phyloP scores from a whole-genome alignment of 2,797 vertebrate species.

The Mionectes olivaceus region DNA sequence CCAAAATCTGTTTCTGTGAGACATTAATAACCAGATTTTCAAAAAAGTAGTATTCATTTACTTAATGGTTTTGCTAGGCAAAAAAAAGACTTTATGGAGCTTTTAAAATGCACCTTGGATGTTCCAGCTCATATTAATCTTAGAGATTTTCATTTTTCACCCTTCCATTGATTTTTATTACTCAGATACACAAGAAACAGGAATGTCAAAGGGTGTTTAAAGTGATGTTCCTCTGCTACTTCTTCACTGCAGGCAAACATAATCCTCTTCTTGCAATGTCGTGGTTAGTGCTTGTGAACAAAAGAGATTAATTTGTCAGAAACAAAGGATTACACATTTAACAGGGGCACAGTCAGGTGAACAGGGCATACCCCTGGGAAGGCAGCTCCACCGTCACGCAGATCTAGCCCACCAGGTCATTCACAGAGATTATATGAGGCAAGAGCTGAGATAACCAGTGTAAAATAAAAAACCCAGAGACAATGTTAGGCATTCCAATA shows the following conservation, averaged over 20 bases:
- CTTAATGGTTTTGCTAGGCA: neutral
- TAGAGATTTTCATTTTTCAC: neutral
- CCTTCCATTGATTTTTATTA: neutral
- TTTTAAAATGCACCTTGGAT: neutral
- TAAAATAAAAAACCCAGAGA: neutral
- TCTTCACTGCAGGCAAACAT: neutral
- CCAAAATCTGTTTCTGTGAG: neutral
- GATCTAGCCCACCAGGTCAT: neutral
- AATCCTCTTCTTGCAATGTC: slow-evolving; percentile 45
- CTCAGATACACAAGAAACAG: neutral
- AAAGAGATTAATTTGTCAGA: slow-evolving; percentile 55
- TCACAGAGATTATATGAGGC: neutral
- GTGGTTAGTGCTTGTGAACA: neutral
- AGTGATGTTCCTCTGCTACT: neutral
- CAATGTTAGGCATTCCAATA: neutral
- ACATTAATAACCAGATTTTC: neutral
- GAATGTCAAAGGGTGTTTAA: neutral
- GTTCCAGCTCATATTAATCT: neutral
- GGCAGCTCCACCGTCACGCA: neutral
- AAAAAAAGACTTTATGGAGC: neutral
- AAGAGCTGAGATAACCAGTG: neutral
- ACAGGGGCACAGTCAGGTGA: neutral
- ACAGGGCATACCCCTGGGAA: neutral
- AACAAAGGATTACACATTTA: slow-evolving; percentile 50
- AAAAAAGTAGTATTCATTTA: neutral